Base-by-base conservation (phyloP, 1,140 invertebrate species). In the Gyrodactylus bullatarudis region DNA sequence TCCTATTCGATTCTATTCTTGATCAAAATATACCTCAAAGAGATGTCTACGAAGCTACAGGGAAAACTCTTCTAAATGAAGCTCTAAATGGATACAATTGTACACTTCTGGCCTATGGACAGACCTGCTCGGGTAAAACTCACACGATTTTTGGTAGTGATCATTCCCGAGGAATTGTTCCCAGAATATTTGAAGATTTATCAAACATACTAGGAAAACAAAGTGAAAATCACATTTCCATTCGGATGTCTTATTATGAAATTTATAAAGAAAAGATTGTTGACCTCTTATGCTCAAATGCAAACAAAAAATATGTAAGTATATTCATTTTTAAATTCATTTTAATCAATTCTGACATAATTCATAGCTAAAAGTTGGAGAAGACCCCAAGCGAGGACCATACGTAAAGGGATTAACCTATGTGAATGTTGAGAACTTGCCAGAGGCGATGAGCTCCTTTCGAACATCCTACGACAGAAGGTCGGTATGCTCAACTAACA, bases 81-180 rank as follows among this genome's bases (percentile, higher is more conserved):
- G 85, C 85, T 2, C 85, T 84, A 82, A 81, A 84, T 76, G 85
- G 84, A 1, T 85, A 84, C 76, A 85, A 85, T 77, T 81, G 83
- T 68, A 82, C 83, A 1, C 76, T 86, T 16, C 84, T 85, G 77
- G 83, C 84, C 19, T 84, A 85, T 75, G 85, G 84, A 25, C 83
- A 85, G 76, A 85, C 84, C 22, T 83, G 83, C 26, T 81, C 81
- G 1, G 84, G 84, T 23, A 85, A 75, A 71, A 77, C 76, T 1
- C 77, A 77, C 72, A 77, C 76, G 1, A 75, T 73, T 19, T 24
- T 73, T 68, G 72, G 72, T 8, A 20, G 8, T 24, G 72, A 69
- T 54, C 34, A 54, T 54, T 16, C 34, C n/a, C 34, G 34, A 54
- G 34, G 34, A 16, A n/a, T 54, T 54, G 34, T 54, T 16, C 34